Evolutionary conservation across 2,113 vertebrate genomes (phyloP).

Genomic region (Callopanchax toddi): DNA sequence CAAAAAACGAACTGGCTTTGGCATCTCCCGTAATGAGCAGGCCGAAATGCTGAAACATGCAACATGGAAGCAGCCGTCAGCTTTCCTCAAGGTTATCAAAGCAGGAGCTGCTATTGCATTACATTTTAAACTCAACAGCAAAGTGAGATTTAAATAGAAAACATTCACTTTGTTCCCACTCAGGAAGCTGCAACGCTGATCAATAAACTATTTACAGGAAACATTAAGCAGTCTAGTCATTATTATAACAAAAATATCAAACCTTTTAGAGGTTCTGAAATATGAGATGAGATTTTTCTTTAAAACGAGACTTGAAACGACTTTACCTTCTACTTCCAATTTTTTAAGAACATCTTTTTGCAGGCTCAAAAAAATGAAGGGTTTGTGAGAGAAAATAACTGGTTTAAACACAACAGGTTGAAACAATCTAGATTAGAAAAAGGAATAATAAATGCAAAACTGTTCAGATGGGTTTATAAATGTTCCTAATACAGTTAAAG

Average conservation of each 20-base stretch:
- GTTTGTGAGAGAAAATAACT: no score
- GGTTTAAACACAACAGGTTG: no score
- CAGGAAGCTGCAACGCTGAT: neutral
- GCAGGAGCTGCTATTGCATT: neutral
- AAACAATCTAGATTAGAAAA: no score
- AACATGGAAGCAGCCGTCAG: neutral
- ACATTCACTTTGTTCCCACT: neutral
- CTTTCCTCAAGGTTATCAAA: neutral
- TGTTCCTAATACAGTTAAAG: no score
- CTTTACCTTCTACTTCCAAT: neutral
- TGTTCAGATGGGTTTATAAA: no score
- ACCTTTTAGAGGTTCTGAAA: no score
- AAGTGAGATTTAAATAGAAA: neutral
- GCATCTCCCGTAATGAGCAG: slow-evolving; percentile 37
- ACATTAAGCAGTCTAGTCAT: no score
- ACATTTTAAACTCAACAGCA: neutral
- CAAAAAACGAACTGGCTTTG: slow-evolving; percentile 12
- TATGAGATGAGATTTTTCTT: no score
- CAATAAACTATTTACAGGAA: neutral
- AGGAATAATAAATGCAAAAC: no score
- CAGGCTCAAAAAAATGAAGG: no score
- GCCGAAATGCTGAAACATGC: slow-evolving; percentile 14
- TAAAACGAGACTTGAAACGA: neutral
- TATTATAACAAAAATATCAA: no score
- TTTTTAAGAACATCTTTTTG: no score